phyloP scores from a whole-genome alignment of 23 tunicate species.

The Styela plicata region DNA sequence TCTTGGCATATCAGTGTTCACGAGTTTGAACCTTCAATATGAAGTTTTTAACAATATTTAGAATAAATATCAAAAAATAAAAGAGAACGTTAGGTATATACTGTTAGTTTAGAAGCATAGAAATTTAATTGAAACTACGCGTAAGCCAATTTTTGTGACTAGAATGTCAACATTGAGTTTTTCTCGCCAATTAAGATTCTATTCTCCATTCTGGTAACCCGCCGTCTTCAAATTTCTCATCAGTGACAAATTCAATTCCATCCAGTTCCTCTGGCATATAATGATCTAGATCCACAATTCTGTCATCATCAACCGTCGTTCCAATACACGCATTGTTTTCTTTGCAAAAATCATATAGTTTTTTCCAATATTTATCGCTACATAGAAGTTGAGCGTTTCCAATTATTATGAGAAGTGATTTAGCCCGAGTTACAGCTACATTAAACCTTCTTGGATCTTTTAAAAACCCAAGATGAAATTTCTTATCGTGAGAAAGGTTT shows the following conservation, averaged over 20 bases:
- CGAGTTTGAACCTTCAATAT: no score
- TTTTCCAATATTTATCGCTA: constrained; percentile 18
- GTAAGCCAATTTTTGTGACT: no score
- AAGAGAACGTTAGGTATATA: no score
- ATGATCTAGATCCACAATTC: neutral
- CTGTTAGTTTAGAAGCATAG: no score
- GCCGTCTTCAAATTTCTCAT: neutral
- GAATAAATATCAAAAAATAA: no score
- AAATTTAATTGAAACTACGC: no score
- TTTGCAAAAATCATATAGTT: constrained; percentile 40
- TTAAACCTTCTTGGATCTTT: constrained; percentile 43
- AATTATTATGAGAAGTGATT: neutral
- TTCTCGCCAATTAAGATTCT: no score
- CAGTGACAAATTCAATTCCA: neutral
- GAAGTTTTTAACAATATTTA: no score
- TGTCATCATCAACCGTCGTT: neutral
- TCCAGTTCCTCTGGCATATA: neutral
- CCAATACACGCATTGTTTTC: constrained; percentile 2
- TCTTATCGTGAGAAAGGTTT: constrained; percentile 34
- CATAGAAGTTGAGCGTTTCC: constrained; percentile 6
- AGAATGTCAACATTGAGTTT: no score
- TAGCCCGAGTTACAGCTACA: constrained; percentile 24
- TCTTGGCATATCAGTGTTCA: no score
- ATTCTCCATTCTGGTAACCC: neutral
- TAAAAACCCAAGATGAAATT: constrained; percentile 52